Evolutionary conservation across 1,140 invertebrate species (phyloP), one percentile per base, ranked within the genome.

Genomic region (Argopecten irradians): DNA sequence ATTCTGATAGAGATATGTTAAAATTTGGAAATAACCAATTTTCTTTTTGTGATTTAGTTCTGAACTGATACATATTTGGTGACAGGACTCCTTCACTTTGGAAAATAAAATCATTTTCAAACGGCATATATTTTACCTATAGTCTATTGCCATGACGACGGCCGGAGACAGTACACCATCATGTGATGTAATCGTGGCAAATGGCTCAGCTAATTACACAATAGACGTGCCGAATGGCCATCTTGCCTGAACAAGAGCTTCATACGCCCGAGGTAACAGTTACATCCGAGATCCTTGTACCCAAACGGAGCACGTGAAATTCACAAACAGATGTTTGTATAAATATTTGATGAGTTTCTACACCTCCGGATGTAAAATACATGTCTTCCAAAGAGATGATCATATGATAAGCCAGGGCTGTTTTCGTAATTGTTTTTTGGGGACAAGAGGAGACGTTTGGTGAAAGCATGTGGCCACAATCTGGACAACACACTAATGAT

Each of bases 361-460:
- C 55, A 71, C 55, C 55, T n/a, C 55, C 55, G 55, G n/a, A 71
- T 71, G 55, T 71, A 71, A 71, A 71, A 71, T 71, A 71, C 55
- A 71, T 71, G 55, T 71, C 55, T 71, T n/a, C 22, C 22, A 71
- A 16, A 71, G 7, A 71, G 55, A 71, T 28, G n/a, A n/a, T 71
- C 55, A 71, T 11, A 71, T 71, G 55, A 28, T 71, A 71, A 71
- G 1, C 55, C 55, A 28, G 5, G 1, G 19, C 43, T 46, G n/a
- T 71, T 28, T 22, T 28, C 28, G n/a, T 28, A 8, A 28, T 71
- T 71, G n/a, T 71, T 71, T n/a, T 71, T 71, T 11, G 55, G 55
- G 55, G 55, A 71, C 55, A 71, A 71, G 55, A 71, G 36, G 36
- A 39, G n/a, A 28, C 28, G 55, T 11, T 71, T n/a, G 1, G 55